Evolutionary conservation across 2,113 vertebrate species (phyloP), one percentile per base, ranked within the genome.

Genomic region (Eclectus roratus): DNA sequence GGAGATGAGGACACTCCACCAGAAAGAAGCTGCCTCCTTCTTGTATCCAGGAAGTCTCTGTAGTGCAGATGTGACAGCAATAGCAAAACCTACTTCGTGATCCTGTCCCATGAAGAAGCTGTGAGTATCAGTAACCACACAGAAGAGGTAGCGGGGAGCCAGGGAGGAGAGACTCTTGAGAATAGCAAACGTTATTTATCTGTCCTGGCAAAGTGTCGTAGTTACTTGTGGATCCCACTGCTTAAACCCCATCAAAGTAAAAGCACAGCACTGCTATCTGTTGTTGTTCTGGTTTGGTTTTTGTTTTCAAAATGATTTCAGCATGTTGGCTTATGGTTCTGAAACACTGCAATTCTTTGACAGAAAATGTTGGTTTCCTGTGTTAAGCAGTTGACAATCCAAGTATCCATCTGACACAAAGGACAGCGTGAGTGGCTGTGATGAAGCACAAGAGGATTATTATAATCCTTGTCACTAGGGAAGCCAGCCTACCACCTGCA

Each of bases 21-120:
- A 80, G 88, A 80, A 91, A 53, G 50, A 91, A 78, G 76, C 31
- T 92, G 31, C 37, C 91, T n/a, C 68, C 64, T 70, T 88, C 35
- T 41, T 78, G 29, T 27, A 39, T 79, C 64, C 88, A 95, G 85
- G 49, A 87, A 64, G 10, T 3, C 0, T 93, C 41, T 87, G 73
- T 35, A 13, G 21, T 55, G 39, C 55, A 72, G 72, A 88, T 46
- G 13, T 91, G 91, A 93, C 80, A 50, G 85, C 29, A 63, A 17
- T 1, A 68, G 35, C 47, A 80, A 84, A 74, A 73, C 6, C 6
- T 58, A 1, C 74, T 87, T 78, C 39, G 39, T 52, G 82, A 6
- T 80, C 37, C 21, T 60, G 46, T 41, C 24, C 27, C 25, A 6
- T 25, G n/a, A 79, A 18, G 78, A 80, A 56, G 55, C 43, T 60